Evolutionary conservation across 2,888 invertebrate species (phyloP).

Genomic region (Anoplius nigerrimus): DNA sequence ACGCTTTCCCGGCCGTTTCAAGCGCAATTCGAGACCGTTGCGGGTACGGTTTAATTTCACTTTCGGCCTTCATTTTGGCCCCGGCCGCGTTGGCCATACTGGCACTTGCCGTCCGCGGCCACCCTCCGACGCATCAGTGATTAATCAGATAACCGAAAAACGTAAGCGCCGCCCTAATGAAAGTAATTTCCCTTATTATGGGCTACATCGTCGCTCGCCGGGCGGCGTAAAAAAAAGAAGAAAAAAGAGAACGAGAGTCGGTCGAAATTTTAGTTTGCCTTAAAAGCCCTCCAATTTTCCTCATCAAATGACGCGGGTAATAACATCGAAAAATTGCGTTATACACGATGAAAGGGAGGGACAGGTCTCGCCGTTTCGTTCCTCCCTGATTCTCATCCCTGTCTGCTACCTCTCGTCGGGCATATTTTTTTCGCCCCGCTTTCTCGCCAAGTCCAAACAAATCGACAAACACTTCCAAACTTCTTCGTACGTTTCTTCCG

Average conservation of each 20-base stretch:
- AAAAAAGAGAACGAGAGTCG: no score
- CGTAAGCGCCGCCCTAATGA: constrained; percentile 21
- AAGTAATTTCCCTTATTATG: constrained; percentile 34
- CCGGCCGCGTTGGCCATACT: no score
- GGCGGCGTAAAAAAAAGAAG: no score
- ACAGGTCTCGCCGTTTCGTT: constrained; percentile 25
- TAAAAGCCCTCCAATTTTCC: constrained; percentile 53
- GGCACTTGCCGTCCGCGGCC: not conserved
- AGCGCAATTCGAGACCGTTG: no score
- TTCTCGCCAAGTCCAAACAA: no score
- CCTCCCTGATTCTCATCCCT: not conserved
- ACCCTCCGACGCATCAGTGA: constrained; percentile 22
- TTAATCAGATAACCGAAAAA: constrained; percentile 29
- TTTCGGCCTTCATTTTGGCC: no score
- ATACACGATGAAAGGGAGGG: constrained; percentile 58
- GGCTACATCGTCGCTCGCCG: constrained; percentile 15
- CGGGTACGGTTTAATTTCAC: no score
- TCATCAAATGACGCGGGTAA: constrained; percentile 53
- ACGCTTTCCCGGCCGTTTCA: no score
- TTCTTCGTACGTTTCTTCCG: no score
- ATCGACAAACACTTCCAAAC: no score
- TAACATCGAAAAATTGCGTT: constrained; percentile 63
- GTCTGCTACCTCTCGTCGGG: not conserved
- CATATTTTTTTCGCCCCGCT: no score
- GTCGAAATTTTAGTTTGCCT: constrained; percentile 42